These are phyloP conservation scores for Paratilapia polleni DNA, from an alignment of 2,113 vertebrate genomes.

Conservation along the genomic window DNA sequence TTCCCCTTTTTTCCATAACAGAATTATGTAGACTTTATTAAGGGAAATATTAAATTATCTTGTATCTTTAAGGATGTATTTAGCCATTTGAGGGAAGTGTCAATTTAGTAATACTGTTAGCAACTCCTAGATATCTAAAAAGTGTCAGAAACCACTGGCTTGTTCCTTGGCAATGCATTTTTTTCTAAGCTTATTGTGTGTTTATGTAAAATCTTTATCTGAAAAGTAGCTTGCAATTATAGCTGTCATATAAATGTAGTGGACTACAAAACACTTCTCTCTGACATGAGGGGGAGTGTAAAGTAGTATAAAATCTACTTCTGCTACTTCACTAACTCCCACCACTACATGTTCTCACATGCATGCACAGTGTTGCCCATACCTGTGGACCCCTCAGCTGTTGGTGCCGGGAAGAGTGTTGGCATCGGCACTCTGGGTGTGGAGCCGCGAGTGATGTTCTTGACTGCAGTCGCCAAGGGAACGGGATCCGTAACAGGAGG, in stretches of 20 bases:
- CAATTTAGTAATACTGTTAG: not conserved
- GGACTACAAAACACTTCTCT: not conserved
- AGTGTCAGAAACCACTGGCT: not conserved
- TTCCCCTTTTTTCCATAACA: not conserved
- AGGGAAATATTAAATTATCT: not conserved
- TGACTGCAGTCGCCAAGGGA: conserved; percentile 58
- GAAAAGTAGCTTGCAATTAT: not conserved
- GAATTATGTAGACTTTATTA: not conserved
- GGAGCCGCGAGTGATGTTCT: conserved; percentile 52
- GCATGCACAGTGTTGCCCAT: conserved; percentile 20
- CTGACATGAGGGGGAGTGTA: not conserved
- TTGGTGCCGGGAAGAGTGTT: conserved; percentile 24
- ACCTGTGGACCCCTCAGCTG: conserved; percentile 69
- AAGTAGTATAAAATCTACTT: not conserved
- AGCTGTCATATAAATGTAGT: not conserved
- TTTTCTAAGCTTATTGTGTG: not conserved
- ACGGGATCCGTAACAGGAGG: conserved; percentile 60
- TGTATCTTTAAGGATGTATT: not conserved
- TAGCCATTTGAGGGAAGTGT: not conserved
- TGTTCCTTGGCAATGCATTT: not conserved
- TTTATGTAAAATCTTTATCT: conserved; percentile 1
- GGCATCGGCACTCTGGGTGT: conserved; percentile 38
- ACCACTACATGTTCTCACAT: not conserved
- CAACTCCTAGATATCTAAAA: not conserved
- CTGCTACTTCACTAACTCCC: not conserved